These are phyloP conservation scores for Variabilichromis moorii DNA, from an alignment of 2,113 vertebrate species.

Conservation along the genomic window DNA sequence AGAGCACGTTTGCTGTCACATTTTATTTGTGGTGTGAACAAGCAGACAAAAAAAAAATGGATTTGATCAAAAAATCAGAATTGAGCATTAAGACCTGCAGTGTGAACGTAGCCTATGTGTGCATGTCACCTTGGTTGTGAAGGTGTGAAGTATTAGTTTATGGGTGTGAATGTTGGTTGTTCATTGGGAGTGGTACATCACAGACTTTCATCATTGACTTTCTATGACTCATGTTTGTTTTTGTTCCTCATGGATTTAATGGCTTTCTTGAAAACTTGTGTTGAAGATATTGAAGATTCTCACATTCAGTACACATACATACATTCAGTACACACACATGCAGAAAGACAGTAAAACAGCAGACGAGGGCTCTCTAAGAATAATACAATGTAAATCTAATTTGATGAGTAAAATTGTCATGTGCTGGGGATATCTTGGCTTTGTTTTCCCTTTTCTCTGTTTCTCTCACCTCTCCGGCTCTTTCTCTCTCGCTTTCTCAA, in stretches of 20 bases:
- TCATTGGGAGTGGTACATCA: neutral
- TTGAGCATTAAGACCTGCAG: too few relatives aligned
- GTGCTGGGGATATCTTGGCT: neutral
- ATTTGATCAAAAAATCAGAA: neutral
- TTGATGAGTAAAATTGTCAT: neutral
- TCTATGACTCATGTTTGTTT: neutral
- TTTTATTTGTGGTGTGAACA: neutral
- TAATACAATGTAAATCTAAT: neutral
- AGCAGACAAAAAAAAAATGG: neutral
- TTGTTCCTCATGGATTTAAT: neutral
- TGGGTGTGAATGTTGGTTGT: neutral
- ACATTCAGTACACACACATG: neutral
- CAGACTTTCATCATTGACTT: neutral
- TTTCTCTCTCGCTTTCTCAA: neutral
- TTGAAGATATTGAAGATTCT: neutral
- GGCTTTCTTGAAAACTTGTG: neutral
- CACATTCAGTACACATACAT: neutral
- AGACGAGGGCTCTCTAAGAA: neutral
- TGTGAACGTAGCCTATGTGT: neutral
- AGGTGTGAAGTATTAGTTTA: neutral
- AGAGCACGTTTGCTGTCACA: accelerated
- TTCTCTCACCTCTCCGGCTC: neutral
- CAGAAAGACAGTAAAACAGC: neutral
- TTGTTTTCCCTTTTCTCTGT: neutral
- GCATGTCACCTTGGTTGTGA: neutral